Conservation (phyloP, 1,140 invertebrate genomes). For the Piezodorus guildinii region DNA sequence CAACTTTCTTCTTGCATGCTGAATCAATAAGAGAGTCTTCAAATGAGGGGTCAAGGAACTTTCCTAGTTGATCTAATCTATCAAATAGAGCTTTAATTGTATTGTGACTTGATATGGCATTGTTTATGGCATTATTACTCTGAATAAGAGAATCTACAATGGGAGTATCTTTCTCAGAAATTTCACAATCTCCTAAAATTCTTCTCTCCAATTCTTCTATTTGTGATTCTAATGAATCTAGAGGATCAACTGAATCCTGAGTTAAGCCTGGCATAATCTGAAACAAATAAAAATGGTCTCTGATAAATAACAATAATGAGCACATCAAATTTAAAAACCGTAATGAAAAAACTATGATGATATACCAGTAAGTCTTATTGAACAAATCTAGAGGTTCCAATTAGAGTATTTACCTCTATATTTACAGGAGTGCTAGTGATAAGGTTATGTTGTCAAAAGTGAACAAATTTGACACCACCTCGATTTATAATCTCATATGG, state of each 20-base stretch:
- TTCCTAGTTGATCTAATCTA: constrained; percentile 15
- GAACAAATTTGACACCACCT: too few species aligned
- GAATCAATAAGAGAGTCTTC: constrained; percentile 9
- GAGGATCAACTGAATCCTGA: constrained; percentile 9
- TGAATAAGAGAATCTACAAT: constrained; percentile 16
- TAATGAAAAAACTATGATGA: too few species aligned
- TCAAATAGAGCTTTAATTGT: constrained; percentile 17
- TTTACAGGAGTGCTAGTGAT: too few species aligned
- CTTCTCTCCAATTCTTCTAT: constrained; percentile 19
- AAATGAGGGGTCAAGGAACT: constrained; percentile 18
- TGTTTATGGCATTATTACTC: background rate
- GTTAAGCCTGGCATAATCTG: constrained; percentile 19
- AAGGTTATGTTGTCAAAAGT: too few species aligned
- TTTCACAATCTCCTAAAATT: constrained; percentile 14
- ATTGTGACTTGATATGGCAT: constrained; percentile 5
- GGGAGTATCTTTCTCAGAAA: constrained; percentile 14
- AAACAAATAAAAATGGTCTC: background rate
- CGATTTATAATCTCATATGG: too few species aligned
- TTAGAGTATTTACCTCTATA: too few species aligned
- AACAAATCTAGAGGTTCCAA: too few species aligned
- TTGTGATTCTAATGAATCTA: constrained; percentile 20
- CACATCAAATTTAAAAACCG: too few species aligned
- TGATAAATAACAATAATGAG: too few species aligned
- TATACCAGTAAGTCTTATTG: too few species aligned
- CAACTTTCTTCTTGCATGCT: constrained; percentile 12